These are phyloP conservation scores for Abramis brama DNA, from an alignment of 2,113 vertebrate genomes.

Conservation along the genomic window DNA sequence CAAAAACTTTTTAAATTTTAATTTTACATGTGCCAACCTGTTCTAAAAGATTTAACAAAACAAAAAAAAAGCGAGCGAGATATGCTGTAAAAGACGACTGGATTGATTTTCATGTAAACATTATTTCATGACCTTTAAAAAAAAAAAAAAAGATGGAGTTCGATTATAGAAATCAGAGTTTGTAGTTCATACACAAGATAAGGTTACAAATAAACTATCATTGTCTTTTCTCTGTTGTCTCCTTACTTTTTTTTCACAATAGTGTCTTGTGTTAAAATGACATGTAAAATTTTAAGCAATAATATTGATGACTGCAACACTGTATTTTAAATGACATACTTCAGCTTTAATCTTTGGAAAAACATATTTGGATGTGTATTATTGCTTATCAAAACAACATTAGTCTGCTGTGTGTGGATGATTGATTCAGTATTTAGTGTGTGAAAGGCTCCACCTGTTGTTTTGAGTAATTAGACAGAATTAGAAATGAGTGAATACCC, in stretches of 20 bases:
- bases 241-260: slow-evolving; percentile 63
- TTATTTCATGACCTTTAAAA: slow-evolving; percentile 92
- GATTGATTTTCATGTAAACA: slow-evolving; percentile 89
- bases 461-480: background rate
- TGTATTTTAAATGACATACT: background rate
- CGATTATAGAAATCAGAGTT: slow-evolving; percentile 92
- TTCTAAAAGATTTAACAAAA: slow-evolving; percentile 78
- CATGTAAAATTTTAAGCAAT: background rate
- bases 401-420: background rate
- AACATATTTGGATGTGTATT: background rate
- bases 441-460: background rate
- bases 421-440: background rate
- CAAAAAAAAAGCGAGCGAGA: slow-evolving; percentile 68
- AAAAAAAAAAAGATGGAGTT: slow-evolving; percentile 69
- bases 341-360: background rate
- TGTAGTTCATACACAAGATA: slow-evolving; percentile 97
- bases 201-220: slow-evolving; percentile 99
- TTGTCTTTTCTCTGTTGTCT: slow-evolving; percentile 87
- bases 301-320: background rate
- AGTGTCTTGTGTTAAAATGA: background rate
- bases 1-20: slow-evolving; percentile 79
- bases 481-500: background rate
- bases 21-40: slow-evolving; percentile 89
- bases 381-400: background rate
- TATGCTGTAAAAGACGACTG: slow-evolving; percentile 82